phyloP scores from a whole-genome alignment of 2,113 vertebrate species.

The Pluvialis apricaria region DNA sequence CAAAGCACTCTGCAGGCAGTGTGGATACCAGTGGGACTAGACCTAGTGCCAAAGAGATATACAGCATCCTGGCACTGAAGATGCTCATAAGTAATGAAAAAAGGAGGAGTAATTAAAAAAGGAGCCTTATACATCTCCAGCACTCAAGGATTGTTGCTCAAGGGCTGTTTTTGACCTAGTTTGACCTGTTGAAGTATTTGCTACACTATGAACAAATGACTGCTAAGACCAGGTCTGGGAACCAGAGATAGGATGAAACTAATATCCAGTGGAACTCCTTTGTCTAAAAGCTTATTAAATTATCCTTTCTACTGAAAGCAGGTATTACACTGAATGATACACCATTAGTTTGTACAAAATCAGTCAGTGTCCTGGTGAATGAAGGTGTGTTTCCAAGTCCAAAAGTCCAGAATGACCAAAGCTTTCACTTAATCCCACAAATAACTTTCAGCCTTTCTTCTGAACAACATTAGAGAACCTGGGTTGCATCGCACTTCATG shows the following conservation, averaged over 20 bases:
- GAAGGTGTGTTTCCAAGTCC: background rate
- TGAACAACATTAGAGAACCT: background rate
- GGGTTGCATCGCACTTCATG: fast-evolving
- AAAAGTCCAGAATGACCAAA: background rate
- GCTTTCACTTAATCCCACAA: background rate
- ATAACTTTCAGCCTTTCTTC: background rate
- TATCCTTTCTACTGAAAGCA: background rate
- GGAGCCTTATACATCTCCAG: background rate
- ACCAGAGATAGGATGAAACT: background rate
- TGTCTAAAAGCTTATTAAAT: background rate
- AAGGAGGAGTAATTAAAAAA: background rate
- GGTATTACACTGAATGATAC: background rate
- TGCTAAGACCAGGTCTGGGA: background rate
- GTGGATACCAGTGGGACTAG: background rate
- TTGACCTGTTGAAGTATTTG: background rate
- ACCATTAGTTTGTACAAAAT: background rate
- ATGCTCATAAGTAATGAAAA: background rate
- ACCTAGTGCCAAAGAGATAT: background rate
- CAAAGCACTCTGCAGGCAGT: background rate
- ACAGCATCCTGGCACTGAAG: background rate
- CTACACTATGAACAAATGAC: background rate
- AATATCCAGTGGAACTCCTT: background rate
- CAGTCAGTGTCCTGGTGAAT: background rate
- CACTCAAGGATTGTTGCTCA: background rate
- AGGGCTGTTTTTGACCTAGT: background rate